phyloP scores from a whole-genome alignment of 2,888 invertebrate genomes.

The Caenorhabditis sp. region DNA sequence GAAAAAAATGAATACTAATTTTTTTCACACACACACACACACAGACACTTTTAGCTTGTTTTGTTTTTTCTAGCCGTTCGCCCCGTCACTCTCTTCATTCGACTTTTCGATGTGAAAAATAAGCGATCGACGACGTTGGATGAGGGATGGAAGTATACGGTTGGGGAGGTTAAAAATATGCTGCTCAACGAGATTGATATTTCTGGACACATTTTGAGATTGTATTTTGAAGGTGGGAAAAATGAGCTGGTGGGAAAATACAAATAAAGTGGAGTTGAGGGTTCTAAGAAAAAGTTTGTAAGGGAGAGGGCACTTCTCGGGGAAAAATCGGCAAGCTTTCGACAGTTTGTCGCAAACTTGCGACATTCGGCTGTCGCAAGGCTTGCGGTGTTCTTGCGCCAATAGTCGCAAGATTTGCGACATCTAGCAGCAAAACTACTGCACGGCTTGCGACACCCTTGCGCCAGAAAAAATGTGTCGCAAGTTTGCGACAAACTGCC shows the following conservation, averaged over 20 bases:
- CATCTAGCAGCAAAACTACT: too few species aligned
- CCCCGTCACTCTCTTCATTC: conserved; percentile 23
- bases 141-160: conserved; percentile 41
- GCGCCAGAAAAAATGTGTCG: too few species aligned
- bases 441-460: too few species aligned
- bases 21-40: not conserved
- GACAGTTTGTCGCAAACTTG: too few species aligned
- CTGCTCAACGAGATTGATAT: conserved; percentile 30
- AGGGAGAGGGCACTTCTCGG: too few species aligned
- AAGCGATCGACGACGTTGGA: conserved; percentile 30
- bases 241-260: not conserved
- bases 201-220: conserved; percentile 31
- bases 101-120: conserved; percentile 37
- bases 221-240: conserved; percentile 37
- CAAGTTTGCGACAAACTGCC: too few species aligned
- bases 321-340: too few species aligned
- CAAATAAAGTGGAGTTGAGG: too few species aligned
- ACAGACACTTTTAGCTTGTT: not conserved
- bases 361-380: too few species aligned
- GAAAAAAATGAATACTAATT: not conserved
- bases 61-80: conserved; percentile 21
- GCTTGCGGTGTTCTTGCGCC: too few species aligned
- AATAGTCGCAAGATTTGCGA: too few species aligned
- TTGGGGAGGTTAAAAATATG: conserved; percentile 31
- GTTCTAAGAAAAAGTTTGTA: too few species aligned